These are phyloP conservation scores for Brachypalpus laphriformis DNA, from an alignment of 2,888 invertebrate species.

Conservation along the genomic window DNA sequence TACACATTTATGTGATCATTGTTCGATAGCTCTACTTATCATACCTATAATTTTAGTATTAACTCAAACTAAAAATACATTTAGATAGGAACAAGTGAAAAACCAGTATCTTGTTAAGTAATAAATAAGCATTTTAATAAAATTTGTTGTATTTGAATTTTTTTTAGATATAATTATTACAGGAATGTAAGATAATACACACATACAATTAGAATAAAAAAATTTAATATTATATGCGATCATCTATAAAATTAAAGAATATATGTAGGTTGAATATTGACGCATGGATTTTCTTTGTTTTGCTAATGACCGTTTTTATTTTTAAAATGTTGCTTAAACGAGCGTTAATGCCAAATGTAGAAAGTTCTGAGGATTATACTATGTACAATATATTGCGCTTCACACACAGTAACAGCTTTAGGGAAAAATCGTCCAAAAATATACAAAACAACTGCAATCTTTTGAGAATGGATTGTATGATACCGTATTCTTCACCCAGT, in stretches of 20 bases:
- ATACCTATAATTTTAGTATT: constrained; percentile 75
- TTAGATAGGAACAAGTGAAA: constrained; percentile 77
- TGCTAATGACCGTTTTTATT: too few relatives aligned
- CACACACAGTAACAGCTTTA: too few relatives aligned
- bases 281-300: too few relatives aligned
- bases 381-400: too few relatives aligned
- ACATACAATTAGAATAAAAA: constrained; percentile 52
- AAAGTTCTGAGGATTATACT: too few relatives aligned
- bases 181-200: constrained; percentile 76
- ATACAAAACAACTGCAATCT: too few relatives aligned
- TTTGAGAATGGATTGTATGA: too few relatives aligned
- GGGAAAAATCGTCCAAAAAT: too few relatives aligned
- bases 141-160: constrained; percentile 65
- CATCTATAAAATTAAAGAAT: neutral
- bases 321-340: too few relatives aligned
- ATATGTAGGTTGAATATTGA: too few relatives aligned
- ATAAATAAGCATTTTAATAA: constrained; percentile 65
- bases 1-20: constrained; percentile 64
- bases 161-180: constrained; percentile 72
- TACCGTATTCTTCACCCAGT: too few relatives aligned
- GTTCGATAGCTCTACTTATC: constrained; percentile 76
- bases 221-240: neutral
- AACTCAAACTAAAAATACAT: constrained; percentile 73
- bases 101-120: constrained; percentile 59
- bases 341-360: too few relatives aligned